Base-by-base conservation (phyloP, 1,140 invertebrate species). In the Coptotermes formosanus region DNA sequence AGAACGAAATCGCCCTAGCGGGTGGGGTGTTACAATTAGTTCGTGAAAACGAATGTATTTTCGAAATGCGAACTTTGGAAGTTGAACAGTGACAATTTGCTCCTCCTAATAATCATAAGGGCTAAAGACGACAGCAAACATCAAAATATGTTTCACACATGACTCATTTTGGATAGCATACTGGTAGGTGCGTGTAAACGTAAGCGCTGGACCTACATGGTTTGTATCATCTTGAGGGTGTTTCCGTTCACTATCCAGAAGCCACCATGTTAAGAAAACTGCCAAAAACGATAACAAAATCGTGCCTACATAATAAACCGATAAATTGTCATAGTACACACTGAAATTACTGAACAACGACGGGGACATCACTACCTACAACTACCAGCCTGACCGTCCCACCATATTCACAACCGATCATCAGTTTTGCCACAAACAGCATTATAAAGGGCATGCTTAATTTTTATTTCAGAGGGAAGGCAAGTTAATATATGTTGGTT, bases 241-340 rank as follows among this genome's bases (percentile, higher is more conserved):
- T 82, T 48, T 43, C 48, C n/a, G 52, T 25, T 86, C 52, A n/a
- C 14, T 32, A 8, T 43, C 32, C 9, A 14, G 44, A 3, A 82
- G 44, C 87, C 87, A 88, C 43, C 86, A 82, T 0, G 87, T 88
- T 9, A 83, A 82, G 44, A 88, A 82, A 38, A 88, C 85, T 81
- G 86, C 85, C 14, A 86, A 45, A 32, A 87, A 87, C 82, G 86
- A 86, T 6, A 88, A 64, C 12, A 87, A 30, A 64, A 87, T 86
- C 44, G 85, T 86, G 84, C 86, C 83, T 9, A 87, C 75, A 82
- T 87, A 87, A 85, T 87, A 88, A 82, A 85, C 84, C 25, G 88
- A 84, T 81, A 88, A 86, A 87, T 88, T 88, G 21, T 87, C 85
- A 84, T 85, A 87, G 86, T 86, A 85, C 81, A 87, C 86, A 25